Evolutionary conservation across 1,140 invertebrate species (phyloP).

Genomic region (Magallana ariakensis): DNA sequence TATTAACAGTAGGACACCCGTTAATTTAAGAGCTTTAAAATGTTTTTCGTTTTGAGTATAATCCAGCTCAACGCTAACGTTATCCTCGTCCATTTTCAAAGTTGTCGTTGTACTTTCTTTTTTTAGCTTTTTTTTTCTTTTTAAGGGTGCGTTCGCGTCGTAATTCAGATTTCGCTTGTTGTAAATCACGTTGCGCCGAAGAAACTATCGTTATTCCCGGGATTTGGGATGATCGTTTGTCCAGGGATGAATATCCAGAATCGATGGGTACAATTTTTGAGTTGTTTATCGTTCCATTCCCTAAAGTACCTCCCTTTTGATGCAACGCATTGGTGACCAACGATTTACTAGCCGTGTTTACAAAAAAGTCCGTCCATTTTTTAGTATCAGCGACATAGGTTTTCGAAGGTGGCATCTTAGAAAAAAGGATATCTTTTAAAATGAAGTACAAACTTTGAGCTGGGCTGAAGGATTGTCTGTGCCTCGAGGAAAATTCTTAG

Average conservation of each 20-base stretch:
- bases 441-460: neutral
- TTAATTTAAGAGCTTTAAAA: neutral
- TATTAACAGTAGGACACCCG: neutral
- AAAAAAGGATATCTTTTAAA: conserved; percentile 5
- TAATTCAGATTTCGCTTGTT: conserved; percentile 43
- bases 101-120: neutral
- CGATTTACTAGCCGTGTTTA: neutral
- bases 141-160: neutral
- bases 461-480: neutral
- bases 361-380: conserved; percentile 10
- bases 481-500: neutral
- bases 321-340: neutral
- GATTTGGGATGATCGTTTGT: neutral
- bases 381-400: conserved; percentile 4
- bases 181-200: conserved; percentile 22
- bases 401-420: neutral
- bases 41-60: neutral
- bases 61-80: neutral
- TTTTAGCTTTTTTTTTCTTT: neutral
- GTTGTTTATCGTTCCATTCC: neutral
- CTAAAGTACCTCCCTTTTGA: neutral
- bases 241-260: neutral
- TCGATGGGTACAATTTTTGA: neutral
- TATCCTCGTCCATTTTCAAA: neutral
- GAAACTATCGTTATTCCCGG: neutral